phyloP scores from a whole-genome alignment of 2,888 invertebrate genomes.

The Uloborus plumipes region DNA sequence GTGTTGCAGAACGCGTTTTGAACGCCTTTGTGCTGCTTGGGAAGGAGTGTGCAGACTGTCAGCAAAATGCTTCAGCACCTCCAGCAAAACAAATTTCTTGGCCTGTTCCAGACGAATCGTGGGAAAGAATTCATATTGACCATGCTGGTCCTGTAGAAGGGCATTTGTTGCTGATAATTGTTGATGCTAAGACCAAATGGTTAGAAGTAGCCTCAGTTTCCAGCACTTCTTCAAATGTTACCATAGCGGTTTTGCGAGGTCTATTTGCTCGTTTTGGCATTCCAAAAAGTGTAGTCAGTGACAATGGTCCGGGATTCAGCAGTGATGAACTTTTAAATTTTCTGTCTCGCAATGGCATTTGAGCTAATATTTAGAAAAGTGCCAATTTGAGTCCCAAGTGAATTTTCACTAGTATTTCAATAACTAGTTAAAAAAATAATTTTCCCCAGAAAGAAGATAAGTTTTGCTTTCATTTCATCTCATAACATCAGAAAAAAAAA shows the following conservation, averaged over 20 bases:
- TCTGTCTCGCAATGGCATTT: constrained; percentile 12
- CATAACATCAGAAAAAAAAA: too few relatives aligned
- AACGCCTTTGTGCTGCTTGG: too few relatives aligned
- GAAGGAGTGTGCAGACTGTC: not conserved
- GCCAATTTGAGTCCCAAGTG: too few relatives aligned
- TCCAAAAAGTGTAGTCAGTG: constrained; percentile 68
- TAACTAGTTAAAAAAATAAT: too few relatives aligned
- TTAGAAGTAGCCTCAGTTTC: constrained; percentile 69
- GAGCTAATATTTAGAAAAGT: too few relatives aligned
- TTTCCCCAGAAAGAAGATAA: too few relatives aligned
- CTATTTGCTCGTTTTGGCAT: constrained; percentile 68
- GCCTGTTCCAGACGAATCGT: constrained; percentile 67
- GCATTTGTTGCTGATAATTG: constrained; percentile 69
- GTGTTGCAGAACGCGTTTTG: too few relatives aligned
- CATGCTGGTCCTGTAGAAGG: constrained; percentile 71
- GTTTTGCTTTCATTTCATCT: too few relatives aligned
- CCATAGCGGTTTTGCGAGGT: constrained; percentile 63
- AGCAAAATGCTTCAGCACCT: constrained; percentile 18
- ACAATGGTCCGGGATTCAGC: constrained; percentile 69
- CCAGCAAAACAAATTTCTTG: constrained; percentile 2
- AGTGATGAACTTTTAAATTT: constrained; percentile 67
- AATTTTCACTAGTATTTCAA: too few relatives aligned
- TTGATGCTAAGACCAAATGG: constrained; percentile 72
- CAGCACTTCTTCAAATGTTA: constrained; percentile 51
- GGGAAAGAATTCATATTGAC: constrained; percentile 72